Base-by-base conservation (phyloP, 2,888 invertebrate species). In the Agriopis leucophaearia region DNA sequence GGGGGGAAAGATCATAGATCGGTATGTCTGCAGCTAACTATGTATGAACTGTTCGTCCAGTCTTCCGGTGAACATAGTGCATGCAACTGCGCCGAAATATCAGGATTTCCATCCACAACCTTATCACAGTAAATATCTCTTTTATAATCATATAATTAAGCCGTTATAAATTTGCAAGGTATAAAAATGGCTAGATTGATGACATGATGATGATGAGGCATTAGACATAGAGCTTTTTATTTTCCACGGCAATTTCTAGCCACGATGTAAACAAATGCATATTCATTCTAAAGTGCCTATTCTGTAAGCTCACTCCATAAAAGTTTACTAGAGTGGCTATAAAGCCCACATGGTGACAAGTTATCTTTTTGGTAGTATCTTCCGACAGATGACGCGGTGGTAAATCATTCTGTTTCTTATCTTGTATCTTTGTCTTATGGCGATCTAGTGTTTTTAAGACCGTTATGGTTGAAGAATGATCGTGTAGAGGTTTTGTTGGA, bases 311-410 rank as follows among this genome's bases (percentile, higher is more conserved):
- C 35, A 48, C 35, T 50, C 67, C 63, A 67, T 59, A 67, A 63
- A 63, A 63, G 62, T 50, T 47, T 48, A 48, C 35, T 66, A 48
- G 47, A 61, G 52, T 63, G 44, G 7, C 36, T 36, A 63, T 67
- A 63, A 63, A 67, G 62, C 54, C 48, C 62, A 58, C 54, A 40
- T 60, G 60, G 50, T n/a, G 56, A 54, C 56, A 40, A 8, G 36
- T 35, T 63, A 59, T 58, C 54, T 66, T 57, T 62, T 62, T 52
- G 58, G 57, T 63, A 58, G 54, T 63, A 67, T 63, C 62, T 63
- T 54, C 58, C 58, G 66, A 52, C 62, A 16, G 27, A 3, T 18
- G 51, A 35, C 15, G 52, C 27, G 10, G 47, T 55, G 47, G 50
- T 66, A 63, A 48, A 67, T 58, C 58, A 63, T 15, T 48, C 54